A percentile compares a stretch with the other conserved stretches of the same genome.
phyloP scores from a whole-genome alignment of 2,113 vertebrate genomes.

The Phalacrocorax carbo region DNA sequence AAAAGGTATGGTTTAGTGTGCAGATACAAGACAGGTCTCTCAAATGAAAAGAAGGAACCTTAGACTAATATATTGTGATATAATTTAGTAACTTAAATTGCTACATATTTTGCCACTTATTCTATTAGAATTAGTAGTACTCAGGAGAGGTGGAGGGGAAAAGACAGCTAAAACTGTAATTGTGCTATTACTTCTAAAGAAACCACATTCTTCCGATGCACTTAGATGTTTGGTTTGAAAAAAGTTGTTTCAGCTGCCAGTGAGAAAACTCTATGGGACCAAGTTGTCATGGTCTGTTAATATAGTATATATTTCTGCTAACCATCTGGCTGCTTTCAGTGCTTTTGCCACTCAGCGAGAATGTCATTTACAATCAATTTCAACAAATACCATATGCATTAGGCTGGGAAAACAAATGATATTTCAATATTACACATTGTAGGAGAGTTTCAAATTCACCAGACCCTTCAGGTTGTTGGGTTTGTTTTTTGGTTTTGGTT shows the following conservation, averaged over 20 bases:
- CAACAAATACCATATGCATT: slow-evolving; percentile 11
- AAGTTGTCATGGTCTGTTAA: background rate
- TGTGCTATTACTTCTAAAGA: background rate
- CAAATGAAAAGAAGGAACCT: background rate
- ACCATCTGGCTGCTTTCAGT: background rate
- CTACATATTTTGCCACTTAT: background rate
- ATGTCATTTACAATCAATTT: slow-evolving; percentile 6
- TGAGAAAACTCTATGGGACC: background rate
- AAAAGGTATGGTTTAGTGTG: background rate
- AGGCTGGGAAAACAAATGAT: background rate
- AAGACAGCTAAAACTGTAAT: background rate
- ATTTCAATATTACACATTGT: background rate
- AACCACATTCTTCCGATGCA: background rate
- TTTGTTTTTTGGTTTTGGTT: background rate
- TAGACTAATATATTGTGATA: background rate
- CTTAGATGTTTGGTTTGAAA: background rate
- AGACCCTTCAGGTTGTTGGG: background rate
- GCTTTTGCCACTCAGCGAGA: slow-evolving; percentile 1
- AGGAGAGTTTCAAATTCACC: background rate
- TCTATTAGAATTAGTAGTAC: background rate
- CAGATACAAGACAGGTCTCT: background rate
- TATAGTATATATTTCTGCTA: background rate
- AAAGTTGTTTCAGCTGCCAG: background rate
- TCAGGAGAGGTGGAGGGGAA: background rate
- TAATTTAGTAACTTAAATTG: background rate